Base-by-base conservation (phyloP, 2,888 invertebrate genomes). In the Pterobdella sp. region DNA sequence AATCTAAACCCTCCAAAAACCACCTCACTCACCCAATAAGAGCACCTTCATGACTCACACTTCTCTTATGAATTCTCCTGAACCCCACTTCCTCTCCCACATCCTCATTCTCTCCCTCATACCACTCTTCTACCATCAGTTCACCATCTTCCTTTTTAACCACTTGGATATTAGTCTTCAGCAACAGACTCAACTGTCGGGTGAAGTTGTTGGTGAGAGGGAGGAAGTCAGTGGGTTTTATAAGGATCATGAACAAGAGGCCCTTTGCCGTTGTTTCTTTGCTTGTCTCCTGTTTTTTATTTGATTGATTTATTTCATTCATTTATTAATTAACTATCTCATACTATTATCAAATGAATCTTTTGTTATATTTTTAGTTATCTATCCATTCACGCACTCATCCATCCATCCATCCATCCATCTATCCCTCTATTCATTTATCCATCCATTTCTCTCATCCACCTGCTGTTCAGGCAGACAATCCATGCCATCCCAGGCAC, bases 401-500 rank as follows among this genome's bases (percentile, higher is more conserved):
- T 14, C 42, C 42, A 42, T 18, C 7, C 42, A 7, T 14, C 42
- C 7, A 7, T 18, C 7, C 42, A 42, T 18, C 42, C 7, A 7
- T 14, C 42, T 18, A 42, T 18, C 7, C 42, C 42, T 14, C 42
- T 14, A 7, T 18, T 14, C 42, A 42, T 26, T 26, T 14, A 22
- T 26, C n/a, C 60, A 56, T 26, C 4, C 60, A 22, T 3, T 26
- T 3, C 60, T 34, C 32, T 3, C 32, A 14, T 4, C 26, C 3
- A 10, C 14, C 10, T 14, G 63, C n/a, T 49, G 34, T 7, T 63
- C 32, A 10, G 22, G 14, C n/a, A 37, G 76, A 80, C 97, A 97
- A 82, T 98, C 97, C 74, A 94, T 86, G 0, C 97, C 97, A 80
- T 98, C 98, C 94, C 94, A 98, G 81, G 93, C 93, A 84, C 98